Percentiles rank a stretch among this genome's conserved stretches.
Evolutionary conservation across 1,140 invertebrate genomes (phyloP).

Genomic region (Apis dorsata): DNA sequence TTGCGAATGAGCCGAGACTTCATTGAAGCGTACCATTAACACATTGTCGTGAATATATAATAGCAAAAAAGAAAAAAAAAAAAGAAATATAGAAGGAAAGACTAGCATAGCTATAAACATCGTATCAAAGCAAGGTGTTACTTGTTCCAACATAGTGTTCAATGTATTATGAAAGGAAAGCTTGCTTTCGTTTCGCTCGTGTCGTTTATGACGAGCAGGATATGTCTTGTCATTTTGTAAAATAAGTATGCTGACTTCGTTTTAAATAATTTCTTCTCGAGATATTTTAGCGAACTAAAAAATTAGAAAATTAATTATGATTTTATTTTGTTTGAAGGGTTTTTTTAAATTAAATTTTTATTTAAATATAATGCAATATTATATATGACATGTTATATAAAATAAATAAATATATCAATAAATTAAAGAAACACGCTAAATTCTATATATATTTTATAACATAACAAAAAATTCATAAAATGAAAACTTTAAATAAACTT

Average conservation of each 20-base stretch:
- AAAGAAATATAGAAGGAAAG: background rate
- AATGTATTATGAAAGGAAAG: slow-evolving; percentile 48
- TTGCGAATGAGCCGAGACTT: too few species aligned
- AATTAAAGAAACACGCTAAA: too few species aligned
- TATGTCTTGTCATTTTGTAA: background rate
- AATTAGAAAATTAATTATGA: background rate
- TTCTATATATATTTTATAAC: too few species aligned
- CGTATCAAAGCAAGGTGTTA: slow-evolving; percentile 42
- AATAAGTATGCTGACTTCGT: background rate
- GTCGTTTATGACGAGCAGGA: slow-evolving; percentile 4
- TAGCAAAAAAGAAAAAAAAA: background rate
- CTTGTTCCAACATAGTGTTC: slow-evolving; percentile 16
- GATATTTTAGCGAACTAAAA: background rate
- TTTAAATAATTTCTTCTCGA: background rate
- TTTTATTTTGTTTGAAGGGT: background rate
- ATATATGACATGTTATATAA: too few species aligned
- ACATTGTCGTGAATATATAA: background rate
- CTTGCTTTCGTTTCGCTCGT: slow-evolving; percentile 33
- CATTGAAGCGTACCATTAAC: too few species aligned
- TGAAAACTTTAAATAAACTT: too few species aligned
- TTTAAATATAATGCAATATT: too few species aligned
- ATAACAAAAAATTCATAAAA: too few species aligned
- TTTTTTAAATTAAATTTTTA: background rate
- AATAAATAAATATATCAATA: too few species aligned
- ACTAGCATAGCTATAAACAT: slow-evolving; percentile 43